Base-by-base conservation (phyloP, 1,140 invertebrate genomes). In the Scaptomyza pallida region DNA sequence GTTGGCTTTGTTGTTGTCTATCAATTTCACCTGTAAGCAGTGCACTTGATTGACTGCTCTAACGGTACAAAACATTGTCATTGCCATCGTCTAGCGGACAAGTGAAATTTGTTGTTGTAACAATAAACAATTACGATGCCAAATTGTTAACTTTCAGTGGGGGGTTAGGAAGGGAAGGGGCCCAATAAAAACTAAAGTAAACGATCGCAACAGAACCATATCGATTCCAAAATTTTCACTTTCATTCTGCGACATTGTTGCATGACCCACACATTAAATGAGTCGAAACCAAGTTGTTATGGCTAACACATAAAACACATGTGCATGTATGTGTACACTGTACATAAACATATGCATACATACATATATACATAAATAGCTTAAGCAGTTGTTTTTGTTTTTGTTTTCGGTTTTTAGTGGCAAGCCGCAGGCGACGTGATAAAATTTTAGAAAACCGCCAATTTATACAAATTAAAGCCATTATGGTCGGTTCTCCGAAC, bases 381-480 rank as follows among this genome's bases (percentile, higher is more conserved):
- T 62, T 78, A 83, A 71, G 71, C 61, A 71, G 62, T 61, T 80
- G n/a, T 57, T 67, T 62, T 30, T 6, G 30, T 57, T 79, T 65
- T 80, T 65, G 23, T 26, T n/a, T n/a, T n/a, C n/a, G n/a, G n/a
- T n/a, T n/a, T n/a, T n/a, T n/a, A 81, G 67, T 74, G 57, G 63
- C 48, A 23, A 56, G 37, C 40, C 37, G 56, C 74, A 74, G 81
- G 76, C 73, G 69, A 86, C 81, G 82, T 86, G 82, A 86, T 86
- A 72, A 88, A 86, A 86, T 86, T 86, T 86, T 86, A 82, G 82
- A 81, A 86, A 86, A 78, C 78, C 82, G 71, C 71, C 70, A 86
- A 88, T 78, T 82, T 69, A 47, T 65, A 75, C 59, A 85, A 81
- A 86, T 85, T 85, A 88, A 88, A 55, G 63, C 74, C 81, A 88